Evolutionary conservation across 2,888 invertebrate species (phyloP), one percentile per base, ranked within the genome.

Genomic region (Alcis repandata): DNA sequence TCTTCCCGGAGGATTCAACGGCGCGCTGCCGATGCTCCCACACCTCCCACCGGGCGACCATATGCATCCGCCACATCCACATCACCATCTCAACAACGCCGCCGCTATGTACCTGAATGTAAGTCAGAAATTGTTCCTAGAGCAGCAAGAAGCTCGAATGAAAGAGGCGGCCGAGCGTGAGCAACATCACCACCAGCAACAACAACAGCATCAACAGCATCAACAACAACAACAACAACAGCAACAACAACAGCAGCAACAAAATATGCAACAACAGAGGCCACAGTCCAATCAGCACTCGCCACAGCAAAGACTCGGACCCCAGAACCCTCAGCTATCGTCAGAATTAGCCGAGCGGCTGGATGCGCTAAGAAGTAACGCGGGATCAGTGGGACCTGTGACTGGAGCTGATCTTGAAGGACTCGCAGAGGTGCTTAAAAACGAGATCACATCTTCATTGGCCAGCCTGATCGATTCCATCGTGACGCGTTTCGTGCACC

Each of bases 391-490:
- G 68, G 95, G 95, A 59, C 94, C 96, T 45, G 95, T 95, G 75
- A 95, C 96, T 1, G 96, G 96, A 13, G 95, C 96, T 3, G 98
- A 98, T 81, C 93, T 98, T 8, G 97, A 98, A 84, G 97, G 97
- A 59, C 94, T 99, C 56, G 98, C 98, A n/a, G 98, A 98, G 81
- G 96, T 97, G 60, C 94, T 99, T 6, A 99, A 99, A 91, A 96
- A 95, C 57, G 98, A 99, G 93, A 97, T 99, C 73, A 96, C 97
- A 22, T 95, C 97, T 40, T 97, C 97, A 0, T 90, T 99, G 48
- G 96, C 97, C 17, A 97, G 96, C 74, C 94, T 98, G 48, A 97
- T 99, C 74, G 98, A 99, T 87, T 97, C 97, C 19, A 97, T 98
- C 67, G 95, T 98, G 68, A 96, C 97, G 32, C 95, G 97, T 76